phyloP scores from a whole-genome alignment of 2,113 vertebrate genomes.

The Plestiodon gilberti region DNA sequence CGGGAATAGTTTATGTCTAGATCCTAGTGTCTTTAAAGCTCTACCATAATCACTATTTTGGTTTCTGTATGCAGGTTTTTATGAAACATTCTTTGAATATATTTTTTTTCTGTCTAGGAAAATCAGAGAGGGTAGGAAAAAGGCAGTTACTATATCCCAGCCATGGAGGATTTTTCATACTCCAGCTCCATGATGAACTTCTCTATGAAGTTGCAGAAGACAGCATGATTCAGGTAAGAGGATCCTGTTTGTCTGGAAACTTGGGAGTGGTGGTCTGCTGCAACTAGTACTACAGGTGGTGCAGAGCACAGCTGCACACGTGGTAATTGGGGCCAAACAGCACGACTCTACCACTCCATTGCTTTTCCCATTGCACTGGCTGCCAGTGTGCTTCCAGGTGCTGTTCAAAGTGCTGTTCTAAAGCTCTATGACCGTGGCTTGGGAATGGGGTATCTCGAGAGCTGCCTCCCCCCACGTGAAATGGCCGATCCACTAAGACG shows the following conservation, averaged over 20 bases:
- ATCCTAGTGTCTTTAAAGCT: conserved; percentile 3
- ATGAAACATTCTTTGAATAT: conserved; percentile 12
- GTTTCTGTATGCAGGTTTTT: not conserved
- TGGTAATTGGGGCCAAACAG: no score
- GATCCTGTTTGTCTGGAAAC: not conserved
- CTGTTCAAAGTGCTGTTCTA: no score
- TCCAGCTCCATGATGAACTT: conserved; percentile 96
- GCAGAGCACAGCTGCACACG: not conserved
- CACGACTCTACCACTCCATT: no score
- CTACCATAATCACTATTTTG: not conserved
- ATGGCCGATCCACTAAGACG: no score
- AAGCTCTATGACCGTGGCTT: no score
- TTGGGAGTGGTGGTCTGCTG: no score
- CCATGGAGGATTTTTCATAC: conserved; percentile 89
- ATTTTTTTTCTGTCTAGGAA: conserved; percentile 58
- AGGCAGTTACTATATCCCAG: conserved; percentile 56
- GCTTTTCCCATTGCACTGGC: no score
- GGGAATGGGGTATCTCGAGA: no score
- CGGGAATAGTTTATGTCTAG: conserved; percentile 10
- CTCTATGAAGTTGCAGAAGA: conserved; percentile 93
- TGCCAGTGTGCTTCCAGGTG: no score
- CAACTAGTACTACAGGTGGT: not conserved
- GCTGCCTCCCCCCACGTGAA: no score
- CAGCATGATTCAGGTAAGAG: conserved; percentile 88
- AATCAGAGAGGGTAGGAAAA: conserved; percentile 43